Evolutionary conservation across 2,113 vertebrate genomes (phyloP), one percentile per base, ranked within the genome.

Genomic region (Furnarius figulus): DNA sequence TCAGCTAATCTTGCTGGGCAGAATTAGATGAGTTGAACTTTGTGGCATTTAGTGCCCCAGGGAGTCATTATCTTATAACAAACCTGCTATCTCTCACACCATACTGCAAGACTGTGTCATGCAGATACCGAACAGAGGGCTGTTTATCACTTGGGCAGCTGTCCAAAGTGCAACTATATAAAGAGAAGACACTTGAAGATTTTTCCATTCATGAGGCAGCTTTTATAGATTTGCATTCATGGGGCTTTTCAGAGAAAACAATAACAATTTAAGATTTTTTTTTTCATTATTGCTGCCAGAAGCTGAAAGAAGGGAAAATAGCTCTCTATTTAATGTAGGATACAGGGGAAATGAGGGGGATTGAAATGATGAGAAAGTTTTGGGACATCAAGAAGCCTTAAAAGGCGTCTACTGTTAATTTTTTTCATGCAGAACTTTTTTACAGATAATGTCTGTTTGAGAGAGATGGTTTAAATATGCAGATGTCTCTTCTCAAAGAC

Each of bases 111-210:
- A 93, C 92, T 97, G 90, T 96, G 92, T 89, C 84, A 90, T 76
- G 87, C 85, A 91, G 95, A 93, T 94, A 94, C 4, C 0, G 24
- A 94, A 81, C 68, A 85, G 91, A 96, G 95, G 93, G 85, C 91
- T 92, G 82, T 95, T 97, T 93, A 97, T 97, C 95, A 89, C 92
- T 90, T 90, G 89, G 88, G 89, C 89, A 96, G 87, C 97, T 96
- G 96, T 93, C 92, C 95, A 97, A 94, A 95, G 82, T 78, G 42
- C 72, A 67, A 65, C 73, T 87, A 33, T 59, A 67, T 77, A 85
- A 95, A 96, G 78, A 95, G 85, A 96, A 93, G 77, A 93, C 61
- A 85, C 93, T 94, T 91, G 50, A 92, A 91, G 91, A 84, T 95
- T 94, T 96, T 95, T 93, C 90, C 78, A 75, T 94, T 97, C 90